phyloP scores from a whole-genome alignment of 2,888 invertebrate genomes.

The Pollenia griseotomentosa region DNA sequence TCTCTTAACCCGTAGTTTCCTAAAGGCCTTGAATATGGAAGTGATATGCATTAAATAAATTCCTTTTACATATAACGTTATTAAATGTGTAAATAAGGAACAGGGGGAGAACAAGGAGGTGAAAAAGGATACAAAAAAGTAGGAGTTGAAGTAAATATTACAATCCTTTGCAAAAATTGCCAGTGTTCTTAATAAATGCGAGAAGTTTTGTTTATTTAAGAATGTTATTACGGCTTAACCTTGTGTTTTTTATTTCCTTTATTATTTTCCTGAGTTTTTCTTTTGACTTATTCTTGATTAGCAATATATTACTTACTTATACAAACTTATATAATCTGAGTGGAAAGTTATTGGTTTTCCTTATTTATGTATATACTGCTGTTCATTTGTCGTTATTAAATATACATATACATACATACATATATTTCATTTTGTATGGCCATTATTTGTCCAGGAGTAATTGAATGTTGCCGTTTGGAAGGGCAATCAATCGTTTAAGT shows the following conservation, averaged over 20 bases:
- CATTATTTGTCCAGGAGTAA: slow-evolving; percentile 36
- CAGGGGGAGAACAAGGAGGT: too few relatives aligned
- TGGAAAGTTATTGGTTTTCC: not conserved
- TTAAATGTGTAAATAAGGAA: too few relatives aligned
- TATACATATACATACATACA: not conserved
- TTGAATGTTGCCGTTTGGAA: slow-evolving; percentile 22
- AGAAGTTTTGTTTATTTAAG: too few relatives aligned
- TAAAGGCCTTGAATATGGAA: too few relatives aligned
- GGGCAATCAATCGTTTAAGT: slow-evolving; percentile 14
- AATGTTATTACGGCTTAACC: not conserved
- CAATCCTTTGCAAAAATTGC: too few relatives aligned
- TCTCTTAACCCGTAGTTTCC: not conserved
- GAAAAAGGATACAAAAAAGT: too few relatives aligned
- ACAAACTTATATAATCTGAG: too few relatives aligned
- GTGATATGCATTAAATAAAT: not conserved
- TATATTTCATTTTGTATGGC: not conserved
- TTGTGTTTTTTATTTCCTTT: not conserved
- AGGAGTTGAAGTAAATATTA: too few relatives aligned
- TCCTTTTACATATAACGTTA: too few relatives aligned
- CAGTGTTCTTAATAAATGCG: too few relatives aligned
- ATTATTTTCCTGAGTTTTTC: too few relatives aligned
- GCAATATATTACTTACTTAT: not conserved
- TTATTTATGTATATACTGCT: not conserved
- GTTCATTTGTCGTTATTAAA: not conserved
- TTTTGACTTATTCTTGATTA: not conserved